A percentile compares a stretch with the other conserved stretches of the same genome.
Evolutionary conservation across 2,113 vertebrate genomes (phyloP).

Genomic region (Tympanuchus pallidicinctus): DNA sequence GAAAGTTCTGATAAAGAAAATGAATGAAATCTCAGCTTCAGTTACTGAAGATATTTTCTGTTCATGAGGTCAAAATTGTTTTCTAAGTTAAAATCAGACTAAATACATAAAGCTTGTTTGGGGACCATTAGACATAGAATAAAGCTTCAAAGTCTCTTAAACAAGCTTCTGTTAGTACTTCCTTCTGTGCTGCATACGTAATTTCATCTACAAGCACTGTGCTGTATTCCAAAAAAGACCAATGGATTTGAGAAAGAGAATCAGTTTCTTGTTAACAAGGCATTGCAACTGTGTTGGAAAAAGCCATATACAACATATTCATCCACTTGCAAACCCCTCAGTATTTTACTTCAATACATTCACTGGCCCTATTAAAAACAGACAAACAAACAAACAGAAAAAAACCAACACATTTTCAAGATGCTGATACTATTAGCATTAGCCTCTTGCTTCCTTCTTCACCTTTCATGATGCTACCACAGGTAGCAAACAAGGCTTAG

Average conservation of each 20-base stretch:
- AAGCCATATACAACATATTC: neutral
- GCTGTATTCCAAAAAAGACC: neutral
- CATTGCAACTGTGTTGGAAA: neutral
- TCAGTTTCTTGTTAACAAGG: neutral
- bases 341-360: neutral
- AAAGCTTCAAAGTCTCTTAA: neutral
- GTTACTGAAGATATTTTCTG: neutral
- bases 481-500: neutral
- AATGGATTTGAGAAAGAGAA: neutral
- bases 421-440: neutral
- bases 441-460: neutral
- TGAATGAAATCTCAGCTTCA: neutral
- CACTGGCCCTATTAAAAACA: neutral
- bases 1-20: neutral
- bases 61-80: neutral
- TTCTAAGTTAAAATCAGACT: neutral
- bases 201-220: neutral
- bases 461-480: neutral
- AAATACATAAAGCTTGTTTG: neutral
- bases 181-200: neutral
- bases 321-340: neutral
- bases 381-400: neutral
- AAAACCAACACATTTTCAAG: neutral
- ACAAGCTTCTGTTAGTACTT: neutral
- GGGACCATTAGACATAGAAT: neutral